A percentile compares a stretch with the other conserved stretches of the same genome.
These are phyloP conservation scores for Stegastes partitus DNA, from an alignment of 2,113 vertebrate species.

Conservation along the genomic window DNA sequence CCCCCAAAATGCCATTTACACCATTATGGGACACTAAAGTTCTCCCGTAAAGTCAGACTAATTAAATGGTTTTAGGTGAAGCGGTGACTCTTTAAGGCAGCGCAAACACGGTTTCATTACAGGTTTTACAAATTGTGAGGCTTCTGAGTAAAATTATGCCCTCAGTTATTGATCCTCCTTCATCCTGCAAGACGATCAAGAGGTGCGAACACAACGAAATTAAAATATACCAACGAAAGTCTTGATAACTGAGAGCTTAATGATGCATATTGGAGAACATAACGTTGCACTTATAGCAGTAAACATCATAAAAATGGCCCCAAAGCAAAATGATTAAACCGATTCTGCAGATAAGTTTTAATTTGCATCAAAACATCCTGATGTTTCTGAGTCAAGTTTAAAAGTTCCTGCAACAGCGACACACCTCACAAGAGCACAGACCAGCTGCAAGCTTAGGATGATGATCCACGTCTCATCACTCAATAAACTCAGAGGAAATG, in stretches of 20 bases:
- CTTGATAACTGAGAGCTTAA: not conserved
- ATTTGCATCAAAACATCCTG: too few species aligned
- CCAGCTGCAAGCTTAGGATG: not conserved
- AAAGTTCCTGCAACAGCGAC: not conserved
- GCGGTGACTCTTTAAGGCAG: not conserved
- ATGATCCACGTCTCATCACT: too few species aligned
- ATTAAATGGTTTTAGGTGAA: not conserved
- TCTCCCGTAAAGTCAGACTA: not conserved
- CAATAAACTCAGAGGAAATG: too few species aligned
- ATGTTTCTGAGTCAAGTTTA: not conserved
- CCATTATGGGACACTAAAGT: not conserved
- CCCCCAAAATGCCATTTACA: not conserved
- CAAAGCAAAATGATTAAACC: not conserved
- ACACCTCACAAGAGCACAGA: not conserved
- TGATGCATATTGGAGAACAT: not conserved
- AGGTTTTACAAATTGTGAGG: not conserved
- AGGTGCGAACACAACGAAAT: not conserved
- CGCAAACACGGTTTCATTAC: not conserved
- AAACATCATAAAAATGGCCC: not conserved
- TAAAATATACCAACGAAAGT: not conserved
- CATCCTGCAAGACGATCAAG: not conserved
- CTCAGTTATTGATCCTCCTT: not conserved
- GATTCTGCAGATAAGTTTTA: too few species aligned
- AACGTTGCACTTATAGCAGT: not conserved
- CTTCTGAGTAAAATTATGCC: not conserved